Conservation (phyloP, 2,113 vertebrate genomes). For the Mustelus asterias region DNA sequence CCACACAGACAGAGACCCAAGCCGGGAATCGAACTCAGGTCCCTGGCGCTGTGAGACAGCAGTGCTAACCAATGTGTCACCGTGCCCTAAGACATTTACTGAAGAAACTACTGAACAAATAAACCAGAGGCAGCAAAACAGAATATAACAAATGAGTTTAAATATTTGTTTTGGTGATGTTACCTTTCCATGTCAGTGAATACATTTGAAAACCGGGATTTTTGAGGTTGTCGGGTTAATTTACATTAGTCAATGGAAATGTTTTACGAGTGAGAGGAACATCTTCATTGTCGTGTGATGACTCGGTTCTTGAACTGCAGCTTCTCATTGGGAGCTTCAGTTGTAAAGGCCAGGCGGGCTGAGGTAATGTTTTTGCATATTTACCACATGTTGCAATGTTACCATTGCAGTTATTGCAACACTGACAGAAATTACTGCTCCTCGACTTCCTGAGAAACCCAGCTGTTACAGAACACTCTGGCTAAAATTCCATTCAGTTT, state of each 20-base stretch:
- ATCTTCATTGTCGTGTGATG: not conserved
- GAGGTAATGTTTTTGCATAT: not conserved
- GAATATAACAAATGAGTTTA: not conserved
- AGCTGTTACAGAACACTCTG: not conserved
- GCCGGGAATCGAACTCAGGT: no score
- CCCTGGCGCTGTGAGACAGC: no score
- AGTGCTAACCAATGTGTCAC: no score
- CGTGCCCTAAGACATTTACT: not conserved
- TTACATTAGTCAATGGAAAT: not conserved
- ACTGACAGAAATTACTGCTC: not conserved
- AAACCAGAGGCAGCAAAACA: not conserved
- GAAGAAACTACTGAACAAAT: not conserved
- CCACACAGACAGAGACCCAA: no score
- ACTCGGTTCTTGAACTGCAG: not conserved
- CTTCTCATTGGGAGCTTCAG: not conserved
- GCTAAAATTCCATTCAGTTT: not conserved
- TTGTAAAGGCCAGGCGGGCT: not conserved
- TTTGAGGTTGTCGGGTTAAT: not conserved
- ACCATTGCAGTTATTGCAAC: not conserved
- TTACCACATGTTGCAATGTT: constrained; percentile 23
- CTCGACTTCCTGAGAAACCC: not conserved
- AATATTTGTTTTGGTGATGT: not conserved
- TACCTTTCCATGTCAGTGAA: not conserved
- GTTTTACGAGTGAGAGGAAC: not conserved
- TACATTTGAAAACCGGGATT: not conserved